A percentile compares a stretch with the other conserved stretches of the same genome.
phyloP scores from a whole-genome alignment of 1,140 invertebrate genomes.

The Proctacanthus coquilletti region DNA sequence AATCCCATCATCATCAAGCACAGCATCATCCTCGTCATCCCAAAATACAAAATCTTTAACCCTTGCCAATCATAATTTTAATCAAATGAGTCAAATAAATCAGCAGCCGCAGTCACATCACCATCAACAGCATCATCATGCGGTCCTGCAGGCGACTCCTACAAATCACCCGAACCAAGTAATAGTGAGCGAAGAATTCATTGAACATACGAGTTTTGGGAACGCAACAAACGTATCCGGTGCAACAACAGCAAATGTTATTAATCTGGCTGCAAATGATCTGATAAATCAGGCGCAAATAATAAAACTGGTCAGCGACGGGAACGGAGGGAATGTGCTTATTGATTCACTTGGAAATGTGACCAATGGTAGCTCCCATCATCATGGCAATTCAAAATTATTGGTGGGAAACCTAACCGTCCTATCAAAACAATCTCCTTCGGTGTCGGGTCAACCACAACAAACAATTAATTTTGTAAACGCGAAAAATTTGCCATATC shows the following conservation, averaged over 20 bases:
- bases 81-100: constrained; percentile 2
- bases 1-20: constrained; percentile 11
- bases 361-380: constrained; percentile 5
- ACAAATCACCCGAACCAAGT: background rate
- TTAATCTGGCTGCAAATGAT: constrained; percentile 8
- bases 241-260: background rate
- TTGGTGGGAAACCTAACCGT: constrained; percentile 26
- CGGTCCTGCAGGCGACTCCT: background rate
- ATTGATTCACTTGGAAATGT: constrained; percentile 12
- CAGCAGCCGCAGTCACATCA: constrained; percentile 1
- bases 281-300: constrained; percentile 23
- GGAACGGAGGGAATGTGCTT: constrained; percentile 21
- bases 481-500: constrained; percentile 10
- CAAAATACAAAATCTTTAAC: constrained; percentile 7
- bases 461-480: constrained; percentile 16
- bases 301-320: constrained; percentile 20
- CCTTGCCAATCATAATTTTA: background rate
- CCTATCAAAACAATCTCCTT: constrained; percentile 19
- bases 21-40: constrained; percentile 15
- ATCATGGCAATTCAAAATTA: constrained; percentile 16
- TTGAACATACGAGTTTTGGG: background rate
- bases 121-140: constrained; percentile 8
- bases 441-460: constrained; percentile 1
- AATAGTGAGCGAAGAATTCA: constrained; percentile 3
- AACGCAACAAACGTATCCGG: background rate